phyloP scores from a whole-genome alignment of 2,113 vertebrate genomes.

The Eulemur rufifrons region DNA sequence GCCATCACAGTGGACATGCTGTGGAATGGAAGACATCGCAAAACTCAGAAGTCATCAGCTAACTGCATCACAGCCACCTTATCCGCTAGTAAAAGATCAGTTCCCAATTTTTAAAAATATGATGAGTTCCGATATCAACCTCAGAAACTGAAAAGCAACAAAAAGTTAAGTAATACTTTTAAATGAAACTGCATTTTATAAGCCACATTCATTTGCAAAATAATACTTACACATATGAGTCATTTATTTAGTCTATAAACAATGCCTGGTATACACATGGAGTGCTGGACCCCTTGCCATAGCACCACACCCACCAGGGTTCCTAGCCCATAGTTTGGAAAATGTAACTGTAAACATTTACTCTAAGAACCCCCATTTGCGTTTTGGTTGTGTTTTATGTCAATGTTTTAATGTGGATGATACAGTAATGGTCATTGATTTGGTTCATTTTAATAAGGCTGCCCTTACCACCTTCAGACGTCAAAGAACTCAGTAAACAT shows the following conservation, averaged over 20 bases:
- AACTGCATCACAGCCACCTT: background rate
- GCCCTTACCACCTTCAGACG: background rate
- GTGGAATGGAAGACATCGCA: background rate
- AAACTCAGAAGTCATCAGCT: background rate
- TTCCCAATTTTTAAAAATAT: background rate
- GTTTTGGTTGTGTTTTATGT: background rate
- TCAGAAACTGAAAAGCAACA: background rate
- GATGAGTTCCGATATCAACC: background rate
- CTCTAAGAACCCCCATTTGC: background rate
- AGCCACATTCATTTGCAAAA: background rate
- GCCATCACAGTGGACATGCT: background rate
- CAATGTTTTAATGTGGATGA: background rate
- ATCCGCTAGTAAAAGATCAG: background rate
- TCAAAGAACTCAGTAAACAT: background rate
- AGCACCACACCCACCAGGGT: background rate
- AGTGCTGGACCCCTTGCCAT: background rate
- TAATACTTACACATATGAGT: background rate
- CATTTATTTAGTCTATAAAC: background rate
- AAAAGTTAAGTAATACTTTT: conserved; percentile 3
- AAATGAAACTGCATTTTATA: conserved; percentile 5
- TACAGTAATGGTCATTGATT: background rate
- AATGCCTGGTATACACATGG: background rate
- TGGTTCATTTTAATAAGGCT: background rate
- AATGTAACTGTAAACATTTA: background rate
- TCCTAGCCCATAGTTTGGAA: background rate